A percentile compares a stretch with the other conserved stretches of the same genome.
These are phyloP conservation scores for Litoditis marina DNA, from an alignment of 2,888 invertebrate genomes.

Conservation along the genomic window DNA sequence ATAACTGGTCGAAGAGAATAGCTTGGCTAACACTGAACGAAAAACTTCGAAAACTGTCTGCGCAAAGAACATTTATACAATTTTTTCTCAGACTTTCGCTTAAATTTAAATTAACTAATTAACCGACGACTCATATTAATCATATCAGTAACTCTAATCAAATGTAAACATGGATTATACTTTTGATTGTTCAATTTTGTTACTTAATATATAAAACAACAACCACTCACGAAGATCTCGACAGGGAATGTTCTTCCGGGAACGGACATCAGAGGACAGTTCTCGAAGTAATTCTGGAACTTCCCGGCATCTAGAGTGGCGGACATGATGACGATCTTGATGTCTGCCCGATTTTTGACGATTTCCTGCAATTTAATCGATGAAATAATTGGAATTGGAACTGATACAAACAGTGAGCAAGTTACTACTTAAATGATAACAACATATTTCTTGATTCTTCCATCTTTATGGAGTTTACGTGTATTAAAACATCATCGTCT, in stretches of 20 bases:
- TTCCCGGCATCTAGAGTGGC: slow-evolving; percentile 98
- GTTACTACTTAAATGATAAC: not conserved
- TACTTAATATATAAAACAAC: not conserved
- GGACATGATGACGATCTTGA: slow-evolving; percentile 97
- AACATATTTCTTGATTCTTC: not conserved
- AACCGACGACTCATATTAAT: slow-evolving; percentile 8
- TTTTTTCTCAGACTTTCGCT: no score
- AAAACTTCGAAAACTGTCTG: no score
- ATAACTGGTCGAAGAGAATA: no score
- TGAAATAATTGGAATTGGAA: no score
- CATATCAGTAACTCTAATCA: not conserved
- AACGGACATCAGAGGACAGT: slow-evolving; percentile 96
- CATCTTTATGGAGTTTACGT: no score
- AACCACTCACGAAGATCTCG: slow-evolving; percentile 75
- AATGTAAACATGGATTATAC: not conserved
- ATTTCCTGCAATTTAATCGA: slow-evolving; percentile 77
- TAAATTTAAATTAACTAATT: no score
- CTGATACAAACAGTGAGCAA: not conserved
- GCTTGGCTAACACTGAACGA: no score
- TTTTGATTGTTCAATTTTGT: no score
- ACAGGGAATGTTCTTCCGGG: slow-evolving; percentile 93
- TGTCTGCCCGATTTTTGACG: slow-evolving; percentile 82
- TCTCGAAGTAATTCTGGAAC: slow-evolving; percentile 95
- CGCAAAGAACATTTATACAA: no score
- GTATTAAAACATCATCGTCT: no score